Percentiles rank a stretch among this genome's conserved stretches.
These are phyloP conservation scores for Eolophus roseicapilla DNA, from an alignment of 2,113 vertebrate species.

Conservation along the genomic window DNA sequence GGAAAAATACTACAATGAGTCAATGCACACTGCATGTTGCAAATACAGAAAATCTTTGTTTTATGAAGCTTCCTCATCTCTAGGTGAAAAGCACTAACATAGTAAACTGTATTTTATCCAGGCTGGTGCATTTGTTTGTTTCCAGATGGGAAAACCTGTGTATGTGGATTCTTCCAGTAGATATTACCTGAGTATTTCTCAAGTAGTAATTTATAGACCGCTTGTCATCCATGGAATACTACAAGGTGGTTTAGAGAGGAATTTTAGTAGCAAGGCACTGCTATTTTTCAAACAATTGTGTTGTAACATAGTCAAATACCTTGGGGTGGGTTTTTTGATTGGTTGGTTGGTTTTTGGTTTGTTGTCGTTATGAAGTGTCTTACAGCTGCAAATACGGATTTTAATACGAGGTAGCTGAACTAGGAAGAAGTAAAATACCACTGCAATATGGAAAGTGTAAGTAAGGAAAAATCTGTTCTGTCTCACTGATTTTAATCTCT, in stretches of 20 bases:
- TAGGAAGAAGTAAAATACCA: neutral
- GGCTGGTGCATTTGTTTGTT: neutral
- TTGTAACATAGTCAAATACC: neutral
- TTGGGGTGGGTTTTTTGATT: neutral
- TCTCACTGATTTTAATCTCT: neutral
- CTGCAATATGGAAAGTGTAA: neutral
- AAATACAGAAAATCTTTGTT: neutral
- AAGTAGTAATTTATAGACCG: neutral
- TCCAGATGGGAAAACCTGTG: neutral
- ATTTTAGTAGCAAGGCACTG: neutral
- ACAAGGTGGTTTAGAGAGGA: neutral
- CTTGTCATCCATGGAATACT: neutral
- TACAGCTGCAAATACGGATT: neutral
- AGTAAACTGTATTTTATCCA: neutral
- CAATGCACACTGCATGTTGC: neutral
- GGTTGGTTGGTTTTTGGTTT: neutral
- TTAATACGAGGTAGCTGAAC: neutral
- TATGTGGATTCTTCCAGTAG: neutral
- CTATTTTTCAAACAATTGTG: neutral
- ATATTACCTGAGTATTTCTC: neutral
- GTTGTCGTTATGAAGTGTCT: neutral
- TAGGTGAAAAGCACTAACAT: neutral
- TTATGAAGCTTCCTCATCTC: neutral
- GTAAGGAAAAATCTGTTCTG: neutral
- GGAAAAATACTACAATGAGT: neutral